These are phyloP conservation scores for Natator depressus DNA, from an alignment of 2,113 vertebrate genomes.

Conservation along the genomic window DNA sequence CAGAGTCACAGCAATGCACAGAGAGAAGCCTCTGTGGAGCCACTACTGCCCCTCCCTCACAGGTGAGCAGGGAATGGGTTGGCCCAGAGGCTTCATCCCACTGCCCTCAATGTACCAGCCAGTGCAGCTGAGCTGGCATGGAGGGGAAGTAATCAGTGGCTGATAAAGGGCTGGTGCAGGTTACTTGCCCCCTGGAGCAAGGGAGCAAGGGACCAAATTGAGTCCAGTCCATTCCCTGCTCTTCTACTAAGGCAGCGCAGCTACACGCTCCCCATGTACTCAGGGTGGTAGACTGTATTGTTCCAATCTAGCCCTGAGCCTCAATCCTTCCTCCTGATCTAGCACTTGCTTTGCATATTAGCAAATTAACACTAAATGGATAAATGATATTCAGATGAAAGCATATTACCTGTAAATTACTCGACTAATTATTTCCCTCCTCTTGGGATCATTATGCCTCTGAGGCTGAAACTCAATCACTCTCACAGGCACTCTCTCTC, in stretches of 20 bases:
- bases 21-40: background rate
- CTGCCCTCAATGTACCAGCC: background rate
- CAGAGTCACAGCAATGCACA: background rate
- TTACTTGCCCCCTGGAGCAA: background rate
- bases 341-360: background rate
- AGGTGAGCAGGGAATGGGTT: background rate
- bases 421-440: constrained; percentile 55
- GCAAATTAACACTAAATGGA: constrained; percentile 47
- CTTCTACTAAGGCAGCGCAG: background rate
- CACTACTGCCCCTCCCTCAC: background rate
- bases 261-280: background rate
- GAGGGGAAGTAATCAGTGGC: background rate
- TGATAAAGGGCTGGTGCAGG: background rate
- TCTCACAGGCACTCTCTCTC: constrained; percentile 38
- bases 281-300: background rate
- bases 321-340: background rate
- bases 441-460: background rate
- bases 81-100: background rate
- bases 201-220: background rate
- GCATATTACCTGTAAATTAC: constrained; percentile 56
- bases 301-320: accelerated
- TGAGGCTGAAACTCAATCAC: constrained; percentile 21
- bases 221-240: background rate
- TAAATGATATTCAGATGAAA: constrained; percentile 40
- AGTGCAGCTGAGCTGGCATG: background rate